These are phyloP conservation scores for Agonum fuliginosum DNA, from an alignment of 2,888 invertebrate genomes.

Conservation along the genomic window DNA sequence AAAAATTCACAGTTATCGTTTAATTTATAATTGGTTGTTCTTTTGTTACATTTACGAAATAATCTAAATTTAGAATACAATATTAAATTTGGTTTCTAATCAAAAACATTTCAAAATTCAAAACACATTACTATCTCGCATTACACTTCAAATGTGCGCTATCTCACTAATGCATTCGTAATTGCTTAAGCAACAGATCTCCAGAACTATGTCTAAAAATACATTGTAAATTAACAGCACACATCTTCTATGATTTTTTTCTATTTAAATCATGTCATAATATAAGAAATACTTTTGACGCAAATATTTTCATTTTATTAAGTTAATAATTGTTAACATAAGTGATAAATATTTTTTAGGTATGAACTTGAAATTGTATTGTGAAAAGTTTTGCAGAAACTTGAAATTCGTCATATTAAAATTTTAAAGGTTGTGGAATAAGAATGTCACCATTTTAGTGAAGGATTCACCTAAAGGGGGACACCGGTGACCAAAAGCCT, in stretches of 20 bases:
- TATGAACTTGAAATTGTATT: too few species aligned
- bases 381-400: too few species aligned
- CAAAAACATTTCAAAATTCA: slow-evolving; percentile 12
- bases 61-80: slow-evolving; percentile 11
- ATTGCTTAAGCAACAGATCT: background rate
- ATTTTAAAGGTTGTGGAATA: too few species aligned
- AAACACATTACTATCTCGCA: slow-evolving; percentile 36
- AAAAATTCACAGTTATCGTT: background rate
- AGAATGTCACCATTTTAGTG: too few species aligned
- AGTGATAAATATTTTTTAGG: too few species aligned
- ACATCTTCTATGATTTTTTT: background rate
- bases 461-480: too few species aligned
- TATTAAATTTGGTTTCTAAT: background rate
- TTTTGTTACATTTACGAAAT: background rate
- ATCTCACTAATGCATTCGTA: slow-evolving; percentile 16
- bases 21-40: background rate
- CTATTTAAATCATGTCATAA: too few species aligned
- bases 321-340: too few species aligned
- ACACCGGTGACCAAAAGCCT: too few species aligned
- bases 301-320: too few species aligned
- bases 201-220: slow-evolving; percentile 19
- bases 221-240: slow-evolving; percentile 9
- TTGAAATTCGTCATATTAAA: too few species aligned
- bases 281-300: too few species aligned
- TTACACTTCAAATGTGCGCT: slow-evolving; percentile 31